These are phyloP conservation scores for Melitaea athalia DNA, from an alignment of 2,888 invertebrate species.

Conservation along the genomic window DNA sequence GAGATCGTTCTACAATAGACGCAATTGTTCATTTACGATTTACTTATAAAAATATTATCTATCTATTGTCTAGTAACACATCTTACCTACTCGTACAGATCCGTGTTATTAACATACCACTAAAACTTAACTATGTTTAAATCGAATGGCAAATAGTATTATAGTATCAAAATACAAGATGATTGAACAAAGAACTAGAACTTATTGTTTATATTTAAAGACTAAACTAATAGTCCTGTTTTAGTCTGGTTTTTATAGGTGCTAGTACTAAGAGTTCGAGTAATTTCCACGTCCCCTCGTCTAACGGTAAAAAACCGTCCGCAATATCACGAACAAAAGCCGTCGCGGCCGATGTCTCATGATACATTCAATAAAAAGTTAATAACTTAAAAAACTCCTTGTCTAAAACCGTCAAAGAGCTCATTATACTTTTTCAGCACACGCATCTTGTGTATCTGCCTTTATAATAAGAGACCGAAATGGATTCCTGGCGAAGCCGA, in stretches of 20 bases:
- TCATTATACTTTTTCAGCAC: conserved; percentile 16
- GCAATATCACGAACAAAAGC: not conserved
- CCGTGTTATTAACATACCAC: too few species aligned
- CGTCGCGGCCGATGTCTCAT: not conserved
- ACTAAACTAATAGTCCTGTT: not conserved
- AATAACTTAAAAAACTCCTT: conserved; percentile 1
- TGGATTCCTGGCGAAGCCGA: conserved; percentile 19
- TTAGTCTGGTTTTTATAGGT: not conserved
- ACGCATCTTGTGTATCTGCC: conserved; percentile 15
- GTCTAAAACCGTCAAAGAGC: conserved; percentile 15
- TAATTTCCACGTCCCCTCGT: not conserved
- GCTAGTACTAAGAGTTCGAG: not conserved
- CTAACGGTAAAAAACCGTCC: not conserved
- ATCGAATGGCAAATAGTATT: too few species aligned
- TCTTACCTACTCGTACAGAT: not conserved
- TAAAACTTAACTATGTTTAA: too few species aligned
- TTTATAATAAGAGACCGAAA: conserved; percentile 14
- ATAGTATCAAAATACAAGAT: too few species aligned
- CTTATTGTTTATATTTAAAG: not conserved
- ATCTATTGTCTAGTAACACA: not conserved
- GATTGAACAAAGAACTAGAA: not conserved
- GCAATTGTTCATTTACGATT: conserved; percentile 26
- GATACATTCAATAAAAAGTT: conserved; percentile 1
- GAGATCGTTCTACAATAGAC: conserved; percentile 48
- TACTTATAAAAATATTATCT: not conserved